Conservation (phyloP, 2,113 vertebrate genomes). For the Balaenoptera acutorostrata region DNA sequence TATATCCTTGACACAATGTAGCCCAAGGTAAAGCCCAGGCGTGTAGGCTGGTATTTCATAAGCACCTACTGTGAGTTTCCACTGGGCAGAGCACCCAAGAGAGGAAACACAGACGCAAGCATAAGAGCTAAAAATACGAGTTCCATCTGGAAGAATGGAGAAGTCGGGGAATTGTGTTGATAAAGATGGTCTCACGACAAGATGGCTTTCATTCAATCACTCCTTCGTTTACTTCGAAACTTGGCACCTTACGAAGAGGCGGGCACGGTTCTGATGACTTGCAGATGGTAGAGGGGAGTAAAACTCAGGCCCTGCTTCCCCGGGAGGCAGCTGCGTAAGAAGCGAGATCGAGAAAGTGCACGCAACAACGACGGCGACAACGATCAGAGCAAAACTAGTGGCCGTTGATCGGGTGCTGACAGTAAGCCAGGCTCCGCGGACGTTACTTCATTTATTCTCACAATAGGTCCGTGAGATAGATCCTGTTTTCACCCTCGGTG, state of each 20-base stretch:
- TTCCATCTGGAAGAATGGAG: background rate
- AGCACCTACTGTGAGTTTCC: background rate
- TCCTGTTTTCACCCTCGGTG: background rate
- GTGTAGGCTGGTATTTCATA: fast-evolving
- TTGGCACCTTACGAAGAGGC: background rate
- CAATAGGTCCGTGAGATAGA: background rate
- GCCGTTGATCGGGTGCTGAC: background rate
- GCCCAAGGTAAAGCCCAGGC: background rate
- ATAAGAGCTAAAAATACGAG: background rate
- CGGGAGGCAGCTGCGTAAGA: fast-evolving
- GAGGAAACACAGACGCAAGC: background rate
- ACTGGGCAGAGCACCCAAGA: fast-evolving
- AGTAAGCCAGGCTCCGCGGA: fast-evolving
- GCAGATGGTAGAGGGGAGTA: background rate
- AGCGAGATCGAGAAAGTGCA: fast-evolving
- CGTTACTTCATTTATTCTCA: background rate
- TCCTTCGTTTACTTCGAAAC: background rate
- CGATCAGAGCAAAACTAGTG: fast-evolving
- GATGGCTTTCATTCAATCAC: background rate
- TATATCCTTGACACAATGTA: background rate
- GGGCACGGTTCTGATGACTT: fast-evolving
- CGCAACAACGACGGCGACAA: no score
- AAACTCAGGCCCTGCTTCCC: background rate
- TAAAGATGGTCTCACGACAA: background rate
- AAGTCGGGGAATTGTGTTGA: background rate